Conservation (phyloP, 2,888 invertebrate genomes). For the Meandrusa payeni region DNA sequence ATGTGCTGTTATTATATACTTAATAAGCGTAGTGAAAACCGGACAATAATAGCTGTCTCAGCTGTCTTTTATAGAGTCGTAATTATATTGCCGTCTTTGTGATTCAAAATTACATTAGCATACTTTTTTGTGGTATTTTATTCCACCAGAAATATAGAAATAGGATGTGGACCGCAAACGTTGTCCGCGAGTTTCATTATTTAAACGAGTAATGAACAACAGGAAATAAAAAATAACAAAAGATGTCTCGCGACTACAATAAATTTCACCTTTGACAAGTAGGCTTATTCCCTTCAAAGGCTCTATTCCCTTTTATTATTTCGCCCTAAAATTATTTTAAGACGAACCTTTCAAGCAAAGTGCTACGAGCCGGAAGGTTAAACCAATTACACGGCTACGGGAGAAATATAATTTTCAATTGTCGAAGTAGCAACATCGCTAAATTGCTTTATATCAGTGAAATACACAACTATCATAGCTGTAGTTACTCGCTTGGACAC, state of each 20-base stretch:
- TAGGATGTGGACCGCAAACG: not conserved
- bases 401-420: slow-evolving; percentile 35
- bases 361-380: slow-evolving; percentile 50
- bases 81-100: too few species aligned
- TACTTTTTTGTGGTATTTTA: not conserved
- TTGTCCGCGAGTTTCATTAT: slow-evolving; percentile 15
- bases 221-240: slow-evolving; percentile 14
- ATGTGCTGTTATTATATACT: too few species aligned
- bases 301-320: slow-evolving; percentile 35
- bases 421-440: slow-evolving; percentile 29
- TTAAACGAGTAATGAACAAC: slow-evolving; percentile 6
- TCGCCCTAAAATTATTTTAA: slow-evolving; percentile 53
- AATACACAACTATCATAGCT: not conserved
- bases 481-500: not conserved
- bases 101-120: too few species aligned
- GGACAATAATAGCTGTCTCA: too few species aligned
- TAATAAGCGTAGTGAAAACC: too few species aligned
- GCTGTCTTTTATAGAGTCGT: too few species aligned
- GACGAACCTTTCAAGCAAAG: slow-evolving; percentile 55
- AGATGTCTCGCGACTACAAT: slow-evolving; percentile 11
- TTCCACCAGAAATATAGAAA: not conserved
- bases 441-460: slow-evolving; percentile 28
- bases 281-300: slow-evolving; percentile 23
- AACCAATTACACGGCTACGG: slow-evolving; percentile 49
- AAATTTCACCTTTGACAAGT: slow-evolving; percentile 24